Base-by-base conservation (phyloP, 2,797 vertebrate genomes). In the Trachops cirrhosus region DNA sequence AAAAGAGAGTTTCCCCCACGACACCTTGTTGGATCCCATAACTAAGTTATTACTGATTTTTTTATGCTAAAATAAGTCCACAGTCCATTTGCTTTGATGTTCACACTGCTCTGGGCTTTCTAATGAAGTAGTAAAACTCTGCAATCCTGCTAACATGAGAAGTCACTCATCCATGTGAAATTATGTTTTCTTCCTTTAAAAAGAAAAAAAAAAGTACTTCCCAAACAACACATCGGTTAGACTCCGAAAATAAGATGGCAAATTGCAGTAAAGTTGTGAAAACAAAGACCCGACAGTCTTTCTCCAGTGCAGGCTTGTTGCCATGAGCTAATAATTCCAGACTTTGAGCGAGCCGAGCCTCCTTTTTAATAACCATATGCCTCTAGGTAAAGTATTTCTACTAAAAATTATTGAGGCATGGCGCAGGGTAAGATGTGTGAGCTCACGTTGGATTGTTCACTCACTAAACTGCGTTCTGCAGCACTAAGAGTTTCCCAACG, bases 381-480 rank as follows among this genome's bases (percentile, higher is more conserved):
- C 98, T 98, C 97, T 98, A 98, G 98, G 98, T 98, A 98, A 98
- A 98, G 98, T 98, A 98, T 98, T 99, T 98, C 98, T 98, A 98
- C 98, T 98, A 98, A 98, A 98, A 98, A 98, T 98, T 98, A 98
- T 97, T 98, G 98, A 98, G 97, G 98, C 98, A 98, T 97, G 97
- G 98, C 98, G 98, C 98, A 98, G 98, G 98, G 98, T 98, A 98
- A 98, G 98, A 98, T 98, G 98, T 98, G 98, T 98, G 98, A 98
- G 98, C 98, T 98, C 98, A 98, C 98, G 98, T 96, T 98, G 98
- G 98, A 98, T 98, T 98, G 98, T 99, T 99, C 98, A 95, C 95
- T 97, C 97, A 98, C 98, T 98, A 98, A 98, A 98, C 98, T 91
- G 98, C 98, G 97, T 98, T 97, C 96, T 97, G 91, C 96, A 98